These are phyloP conservation scores for Scaptomyza pallida DNA, from an alignment of 1,140 invertebrate genomes.

Conservation along the genomic window DNA sequence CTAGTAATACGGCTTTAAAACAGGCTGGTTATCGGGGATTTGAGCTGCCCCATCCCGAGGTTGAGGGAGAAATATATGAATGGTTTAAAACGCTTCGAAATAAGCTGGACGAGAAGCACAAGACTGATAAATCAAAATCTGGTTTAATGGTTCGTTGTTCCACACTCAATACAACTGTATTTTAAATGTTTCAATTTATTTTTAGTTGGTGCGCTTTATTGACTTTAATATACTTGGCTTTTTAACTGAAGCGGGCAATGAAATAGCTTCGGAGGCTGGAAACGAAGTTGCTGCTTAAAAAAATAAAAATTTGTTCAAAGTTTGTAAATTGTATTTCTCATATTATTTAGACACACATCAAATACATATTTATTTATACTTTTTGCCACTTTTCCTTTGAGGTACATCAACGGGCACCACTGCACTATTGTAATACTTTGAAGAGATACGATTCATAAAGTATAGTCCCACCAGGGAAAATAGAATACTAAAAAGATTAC, in stretches of 20 bases:
- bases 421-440: slow-evolving; percentile 68
- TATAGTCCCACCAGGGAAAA: slow-evolving; percentile 79
- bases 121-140: slow-evolving; percentile 12
- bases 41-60: slow-evolving; percentile 36
- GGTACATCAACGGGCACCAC: slow-evolving; percentile 45
- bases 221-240: slow-evolving; percentile 55
- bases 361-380: slow-evolving; percentile 51
- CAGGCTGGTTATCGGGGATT: slow-evolving; percentile 62
- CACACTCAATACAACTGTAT: background rate
- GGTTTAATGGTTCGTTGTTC: slow-evolving; percentile 26
- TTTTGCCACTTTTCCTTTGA: slow-evolving; percentile 56
- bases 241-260: slow-evolving; percentile 43
- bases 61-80: slow-evolving; percentile 25
- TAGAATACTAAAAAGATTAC: slow-evolving; percentile 52
- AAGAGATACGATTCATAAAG: slow-evolving; percentile 79
- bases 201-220: slow-evolving; percentile 51
- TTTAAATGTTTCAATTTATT: background rate
- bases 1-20: slow-evolving; percentile 35
- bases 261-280: slow-evolving; percentile 48
- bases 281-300: slow-evolving; percentile 25
- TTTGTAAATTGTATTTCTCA: slow-evolving; percentile 7
- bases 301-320: background rate
- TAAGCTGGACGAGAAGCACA: slow-evolving; percentile 50
- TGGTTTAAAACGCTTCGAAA: slow-evolving; percentile 55
- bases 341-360: background rate